Evolutionary conservation across 35 echinoderm and acorn worm species (phyloP).

Genomic region (Heliocidaris tuberculata): DNA sequence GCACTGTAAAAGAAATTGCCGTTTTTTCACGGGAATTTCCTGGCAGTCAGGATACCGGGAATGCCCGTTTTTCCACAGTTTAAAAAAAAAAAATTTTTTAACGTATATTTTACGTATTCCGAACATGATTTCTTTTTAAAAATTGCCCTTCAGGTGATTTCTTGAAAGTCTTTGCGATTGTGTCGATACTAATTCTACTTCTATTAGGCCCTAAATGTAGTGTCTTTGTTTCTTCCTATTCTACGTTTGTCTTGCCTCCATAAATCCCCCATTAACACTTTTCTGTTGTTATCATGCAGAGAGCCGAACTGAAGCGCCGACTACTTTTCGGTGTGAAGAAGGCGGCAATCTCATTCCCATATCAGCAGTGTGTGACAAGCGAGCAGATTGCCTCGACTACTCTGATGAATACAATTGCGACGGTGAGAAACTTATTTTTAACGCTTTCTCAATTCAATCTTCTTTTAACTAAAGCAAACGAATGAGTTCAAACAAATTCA

Average conservation of each 20-base stretch:
- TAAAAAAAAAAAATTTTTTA: too few species aligned
- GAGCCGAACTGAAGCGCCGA: neutral
- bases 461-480: neutral
- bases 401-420: constrained; percentile 32
- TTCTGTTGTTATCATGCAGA: neutral
- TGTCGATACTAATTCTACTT: neutral
- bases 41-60: too few species aligned
- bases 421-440: neutral
- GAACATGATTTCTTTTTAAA: too few species aligned
- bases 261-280: neutral
- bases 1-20: too few species aligned
- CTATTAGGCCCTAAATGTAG: too few species aligned
- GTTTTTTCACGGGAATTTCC: too few species aligned
- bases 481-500: neutral
- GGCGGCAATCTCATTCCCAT: neutral
- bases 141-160: too few species aligned
- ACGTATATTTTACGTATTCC: too few species aligned
- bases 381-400: neutral
- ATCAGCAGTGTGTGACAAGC: constrained; percentile 1
- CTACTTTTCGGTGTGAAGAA: constrained; percentile 8
- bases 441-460: neutral
- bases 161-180: neutral
- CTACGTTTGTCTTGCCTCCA: neutral
- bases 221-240: too few species aligned
- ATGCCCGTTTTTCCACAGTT: too few species aligned